These are phyloP conservation scores for Cosmorhoe ocellata DNA, from an alignment of 2,888 invertebrate genomes.

Conservation along the genomic window DNA sequence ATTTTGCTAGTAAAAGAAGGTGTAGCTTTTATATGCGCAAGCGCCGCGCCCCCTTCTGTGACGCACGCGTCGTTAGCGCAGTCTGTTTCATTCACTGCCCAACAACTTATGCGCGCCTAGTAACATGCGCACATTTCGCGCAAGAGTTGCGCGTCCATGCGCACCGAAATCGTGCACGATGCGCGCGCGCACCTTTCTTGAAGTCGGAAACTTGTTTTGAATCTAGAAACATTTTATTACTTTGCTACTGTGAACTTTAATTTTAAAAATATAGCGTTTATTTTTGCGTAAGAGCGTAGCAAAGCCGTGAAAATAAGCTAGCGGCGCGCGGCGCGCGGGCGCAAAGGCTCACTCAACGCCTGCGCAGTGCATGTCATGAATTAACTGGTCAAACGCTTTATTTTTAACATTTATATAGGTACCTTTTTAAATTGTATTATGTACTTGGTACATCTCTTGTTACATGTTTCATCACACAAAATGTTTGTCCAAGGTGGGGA, in stretches of 20 bases:
- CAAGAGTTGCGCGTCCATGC: conserved; percentile 73
- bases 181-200: conserved; percentile 56
- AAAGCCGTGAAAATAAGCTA: background rate
- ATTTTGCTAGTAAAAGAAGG: conserved; percentile 9
- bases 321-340: background rate
- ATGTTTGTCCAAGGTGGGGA: too few species aligned
- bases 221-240: background rate
- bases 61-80: conserved; percentile 5
- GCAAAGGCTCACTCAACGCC: too few species aligned
- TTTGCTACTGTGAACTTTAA: background rate
- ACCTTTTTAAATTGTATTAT: too few species aligned
- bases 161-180: conserved; percentile 60
- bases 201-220: conserved; percentile 23
- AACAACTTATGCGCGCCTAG: conserved; percentile 55
- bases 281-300: background rate
- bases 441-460: too few species aligned
- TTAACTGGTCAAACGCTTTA: too few species aligned
- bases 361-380: too few species aligned
- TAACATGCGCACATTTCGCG: conserved; percentile 80
- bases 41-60: conserved; percentile 25
- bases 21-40: conserved; percentile 33
- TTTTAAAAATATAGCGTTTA: background rate
- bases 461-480: too few species aligned
- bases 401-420: too few species aligned
- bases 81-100: conserved; percentile 26